Base-by-base conservation (phyloP, 1,140 invertebrate species). In the Philopotamus ludificatus region DNA sequence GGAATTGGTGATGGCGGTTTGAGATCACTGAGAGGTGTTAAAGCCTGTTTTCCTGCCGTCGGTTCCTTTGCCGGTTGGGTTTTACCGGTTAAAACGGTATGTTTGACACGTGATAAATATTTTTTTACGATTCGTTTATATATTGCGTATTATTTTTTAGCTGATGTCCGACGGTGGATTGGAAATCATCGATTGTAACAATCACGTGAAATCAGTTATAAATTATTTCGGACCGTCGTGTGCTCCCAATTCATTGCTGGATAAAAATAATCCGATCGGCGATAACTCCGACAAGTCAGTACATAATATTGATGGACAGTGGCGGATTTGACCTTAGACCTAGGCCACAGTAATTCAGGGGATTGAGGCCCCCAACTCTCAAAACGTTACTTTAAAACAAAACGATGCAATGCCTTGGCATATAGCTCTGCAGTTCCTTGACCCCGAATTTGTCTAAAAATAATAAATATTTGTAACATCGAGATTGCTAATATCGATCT, bases 211-310 rank as follows among this genome's bases (percentile, higher is more conserved):
- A 77, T 92, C 93, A 2, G 90, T 94, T 0, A 91, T 91, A 8
- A 86, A 89, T 65, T 98, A 87, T 74, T 98, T 98, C 76, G 89
- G 91, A 2, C 84, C 86, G 50, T 95, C 94, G 51, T 99, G 96
- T 81, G 93, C 95, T 16, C 91, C 95, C 0, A 96, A 97, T 76
- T 92, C 94, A 1, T 77, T 98, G 10, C 86, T 89, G 26, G 89
- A 95, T 73, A 91, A 93, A 77, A 94, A 96, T 73, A 99, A 98
- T 84, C 95, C 95, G 22, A 90, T 96, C 73, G 95, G 93, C 82
- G 86, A 87, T 71, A 87, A 87, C 73, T 85, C 86, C 15, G 85
- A 87, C 70, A 83, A 86, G 82, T 84, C 71, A 75, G 76, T 74
- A 3, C 41, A 3, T 4, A n/a, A 45, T 16, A 50, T n/a, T n/a